phyloP scores from a whole-genome alignment of 2,888 invertebrate genomes.

The Euproctis similis region DNA sequence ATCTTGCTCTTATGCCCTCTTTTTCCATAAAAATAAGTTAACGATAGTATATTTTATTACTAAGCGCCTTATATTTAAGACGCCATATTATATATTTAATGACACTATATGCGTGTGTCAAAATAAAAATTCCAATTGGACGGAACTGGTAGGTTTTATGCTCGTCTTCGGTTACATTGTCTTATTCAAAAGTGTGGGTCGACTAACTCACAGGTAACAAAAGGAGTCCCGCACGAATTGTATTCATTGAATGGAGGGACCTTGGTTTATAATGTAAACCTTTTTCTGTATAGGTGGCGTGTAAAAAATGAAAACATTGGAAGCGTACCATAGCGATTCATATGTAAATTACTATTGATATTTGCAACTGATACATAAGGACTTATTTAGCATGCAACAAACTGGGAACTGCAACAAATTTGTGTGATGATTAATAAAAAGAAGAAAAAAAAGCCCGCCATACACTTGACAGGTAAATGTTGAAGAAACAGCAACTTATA shows the following conservation, averaged over 20 bases:
- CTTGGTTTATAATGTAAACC: slow-evolving; percentile 39
- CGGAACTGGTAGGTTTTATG: no score
- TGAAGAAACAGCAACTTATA: slow-evolving; percentile 16
- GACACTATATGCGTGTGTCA: no score
- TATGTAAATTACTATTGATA: slow-evolving; percentile 55
- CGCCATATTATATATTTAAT: no score
- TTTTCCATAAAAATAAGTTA: no score
- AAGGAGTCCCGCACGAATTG: background rate
- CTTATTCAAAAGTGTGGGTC: background rate
- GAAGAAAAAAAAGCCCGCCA: no score
- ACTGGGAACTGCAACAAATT: slow-evolving; percentile 10
- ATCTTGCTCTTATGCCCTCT: no score
- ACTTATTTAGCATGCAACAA: slow-evolving; percentile 23
- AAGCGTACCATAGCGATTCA: slow-evolving; percentile 56
- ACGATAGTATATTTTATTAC: no score
- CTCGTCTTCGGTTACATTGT: no score
- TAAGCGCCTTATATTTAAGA: no score
- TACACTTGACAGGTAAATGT: slow-evolving; percentile 13
- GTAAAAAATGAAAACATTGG: slow-evolving; percentile 59
- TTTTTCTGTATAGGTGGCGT: slow-evolving; percentile 33
- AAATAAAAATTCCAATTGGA: no score
- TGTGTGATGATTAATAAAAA: slow-evolving; percentile 14
- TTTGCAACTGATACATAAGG: slow-evolving; percentile 41
- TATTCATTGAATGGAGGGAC: background rate
- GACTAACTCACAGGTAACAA: background rate